Base-by-base conservation (phyloP, 2,797 vertebrate species). In the Sebastes trivittatus region DNA sequence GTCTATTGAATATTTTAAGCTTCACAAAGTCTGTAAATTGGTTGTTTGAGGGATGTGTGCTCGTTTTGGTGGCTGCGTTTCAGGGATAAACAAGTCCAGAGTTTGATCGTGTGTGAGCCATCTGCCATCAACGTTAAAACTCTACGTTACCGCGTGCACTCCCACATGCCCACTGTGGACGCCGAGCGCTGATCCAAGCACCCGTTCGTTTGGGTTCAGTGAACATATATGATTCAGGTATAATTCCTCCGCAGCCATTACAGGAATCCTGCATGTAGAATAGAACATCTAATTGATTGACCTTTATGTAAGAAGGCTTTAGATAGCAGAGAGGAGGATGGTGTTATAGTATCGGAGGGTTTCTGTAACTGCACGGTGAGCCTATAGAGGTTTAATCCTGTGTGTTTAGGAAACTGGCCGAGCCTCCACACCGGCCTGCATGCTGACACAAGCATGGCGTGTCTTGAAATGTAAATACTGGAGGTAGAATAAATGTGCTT, bases 1-100 rank as follows among this genome's bases (percentile, higher is more conserved):
- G 56, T 58, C 60, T 62, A 6, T 55, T 67, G 23, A 78, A 62
- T 78, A 59, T 66, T 88, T 81, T 70, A 77, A 77, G 76, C 84
- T 75, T 83, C 67, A 64, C 66, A 25, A 56, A 68, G 34, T 78
- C 76, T 63, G 65, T 62, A 38, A 72, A 72, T 60, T 68, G 67
- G 13, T 72, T 67, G 71, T 84, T 79, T 74, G 66, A 81, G 71
- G 67, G 62, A 14, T 32, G 7, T 63, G 20, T 65, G 66, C n/a
- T 55, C 2, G 13, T 67, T 36, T 59, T 36, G 54, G 34, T 14
- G 49, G 36, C 22, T 46, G 32, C 6, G 16, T 79, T 72, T n/a
- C 1, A 11, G 16, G 30, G 11, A 68, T 61, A 77, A 82, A 82
- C 69, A 67, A 69, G 66, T 59, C 10, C 22, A 46, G 52, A 59